A percentile compares a stretch with the other conserved stretches of the same genome.
Conservation (phyloP, 2,888 invertebrate genomes). For the Lydus trimaculatus region DNA sequence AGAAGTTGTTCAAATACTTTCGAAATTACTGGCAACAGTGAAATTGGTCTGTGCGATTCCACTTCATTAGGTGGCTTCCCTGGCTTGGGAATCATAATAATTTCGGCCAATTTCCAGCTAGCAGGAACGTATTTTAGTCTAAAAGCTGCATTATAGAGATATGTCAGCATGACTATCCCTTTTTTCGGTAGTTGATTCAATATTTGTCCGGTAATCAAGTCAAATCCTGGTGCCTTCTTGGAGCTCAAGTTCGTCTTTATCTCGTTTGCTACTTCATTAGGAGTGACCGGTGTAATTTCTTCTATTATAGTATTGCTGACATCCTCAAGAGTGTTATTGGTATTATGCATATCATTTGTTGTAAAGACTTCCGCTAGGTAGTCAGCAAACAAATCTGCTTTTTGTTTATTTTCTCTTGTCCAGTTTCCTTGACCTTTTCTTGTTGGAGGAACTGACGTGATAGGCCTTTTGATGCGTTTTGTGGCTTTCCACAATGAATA, state of each 20-base stretch:
- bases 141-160: conserved; percentile 18
- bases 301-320: too few relatives aligned
- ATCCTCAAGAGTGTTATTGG: too few relatives aligned
- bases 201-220: conserved; percentile 38
- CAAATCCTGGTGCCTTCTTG: conserved; percentile 39
- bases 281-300: too few relatives aligned
- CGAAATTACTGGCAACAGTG: conserved; percentile 34
- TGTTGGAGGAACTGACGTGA: too few relatives aligned
- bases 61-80: conserved; percentile 24
- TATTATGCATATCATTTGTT: too few relatives aligned
- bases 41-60: conserved; percentile 36
- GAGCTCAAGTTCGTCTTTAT: conserved; percentile 19
- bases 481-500: too few relatives aligned
- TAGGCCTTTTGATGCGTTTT: too few relatives aligned
- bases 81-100: conserved; percentile 18
- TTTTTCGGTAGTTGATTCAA: conserved; percentile 34
- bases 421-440: too few relatives aligned
- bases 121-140: conserved; percentile 19
- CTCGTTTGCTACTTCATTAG: too few relatives aligned
- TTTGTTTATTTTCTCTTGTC: too few relatives aligned
- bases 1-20: conserved; percentile 40
- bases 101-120: conserved; percentile 16
- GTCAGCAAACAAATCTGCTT: too few relatives aligned
- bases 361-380: too few relatives aligned
- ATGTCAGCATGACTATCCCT: conserved; percentile 19